These are phyloP conservation scores for Scytalopus superciliaris DNA, from an alignment of 2,113 vertebrate genomes.

Conservation along the genomic window DNA sequence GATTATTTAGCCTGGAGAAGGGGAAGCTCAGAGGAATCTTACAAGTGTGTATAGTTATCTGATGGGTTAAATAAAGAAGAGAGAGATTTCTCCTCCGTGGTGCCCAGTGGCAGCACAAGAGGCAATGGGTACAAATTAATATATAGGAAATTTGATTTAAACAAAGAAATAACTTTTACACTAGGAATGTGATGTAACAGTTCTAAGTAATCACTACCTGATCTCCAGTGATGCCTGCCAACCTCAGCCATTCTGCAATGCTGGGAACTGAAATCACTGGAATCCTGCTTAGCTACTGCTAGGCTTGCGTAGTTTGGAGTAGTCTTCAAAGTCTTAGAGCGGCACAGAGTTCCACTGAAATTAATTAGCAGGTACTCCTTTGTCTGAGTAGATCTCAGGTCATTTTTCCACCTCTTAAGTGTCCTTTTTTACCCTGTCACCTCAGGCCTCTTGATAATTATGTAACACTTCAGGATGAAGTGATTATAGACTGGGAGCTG, in stretches of 20 bases:
- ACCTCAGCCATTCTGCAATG: not conserved
- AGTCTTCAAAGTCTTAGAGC: not conserved
- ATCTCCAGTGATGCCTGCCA: not conserved
- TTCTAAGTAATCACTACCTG: not conserved
- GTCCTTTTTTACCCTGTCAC: constrained; percentile 25
- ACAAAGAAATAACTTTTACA: not conserved
- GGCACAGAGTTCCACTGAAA: not conserved
- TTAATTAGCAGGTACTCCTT: constrained; percentile 33
- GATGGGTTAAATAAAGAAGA: not conserved
- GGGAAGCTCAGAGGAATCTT: not conserved
- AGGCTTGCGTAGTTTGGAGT: not conserved
- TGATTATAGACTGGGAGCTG: constrained; percentile 34
- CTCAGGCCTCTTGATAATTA: constrained; percentile 43
- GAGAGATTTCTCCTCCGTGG: not conserved
- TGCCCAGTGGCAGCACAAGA: not conserved
- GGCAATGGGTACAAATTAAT: not conserved
- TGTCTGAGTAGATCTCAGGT: constrained; percentile 9
- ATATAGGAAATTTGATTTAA: not conserved
- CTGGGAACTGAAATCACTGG: not conserved
- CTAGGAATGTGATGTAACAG: not conserved
- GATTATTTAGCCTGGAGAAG: not conserved
- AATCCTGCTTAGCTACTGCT: not conserved
- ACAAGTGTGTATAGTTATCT: not conserved
- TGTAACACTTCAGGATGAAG: constrained; percentile 54
- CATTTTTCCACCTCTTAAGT: constrained; percentile 18